These are phyloP conservation scores for Corapipo altera DNA, from an alignment of 2,113 vertebrate genomes.

Conservation along the genomic window DNA sequence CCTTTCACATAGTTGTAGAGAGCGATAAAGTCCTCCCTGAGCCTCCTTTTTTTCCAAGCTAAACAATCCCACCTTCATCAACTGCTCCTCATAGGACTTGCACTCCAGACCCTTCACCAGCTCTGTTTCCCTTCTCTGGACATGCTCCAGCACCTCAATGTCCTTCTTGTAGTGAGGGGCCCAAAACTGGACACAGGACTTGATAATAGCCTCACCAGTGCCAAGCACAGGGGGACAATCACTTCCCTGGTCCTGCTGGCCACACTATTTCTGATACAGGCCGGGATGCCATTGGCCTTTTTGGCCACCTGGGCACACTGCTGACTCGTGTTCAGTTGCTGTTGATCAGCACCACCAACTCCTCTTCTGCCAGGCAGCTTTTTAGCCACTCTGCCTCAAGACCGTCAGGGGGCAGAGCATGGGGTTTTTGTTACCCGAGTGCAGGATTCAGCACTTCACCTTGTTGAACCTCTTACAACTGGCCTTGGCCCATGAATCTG, in stretches of 20 bases:
- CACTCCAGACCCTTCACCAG: background rate
- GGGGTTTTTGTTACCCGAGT: background rate
- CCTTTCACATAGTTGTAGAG: background rate
- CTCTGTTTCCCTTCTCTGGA: background rate
- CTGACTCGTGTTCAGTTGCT: background rate
- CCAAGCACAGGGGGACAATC: background rate
- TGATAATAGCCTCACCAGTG: rapidly evolving
- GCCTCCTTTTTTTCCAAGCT: background rate
- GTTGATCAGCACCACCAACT: rapidly evolving
- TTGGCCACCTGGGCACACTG: background rate
- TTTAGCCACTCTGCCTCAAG: background rate
- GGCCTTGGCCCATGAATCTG: background rate
- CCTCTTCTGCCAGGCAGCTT: too few relatives aligned
- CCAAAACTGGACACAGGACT: background rate
- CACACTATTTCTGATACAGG: background rate
- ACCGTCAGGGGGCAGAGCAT: background rate
- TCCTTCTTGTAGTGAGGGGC: background rate
- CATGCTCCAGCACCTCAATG: rapidly evolving
- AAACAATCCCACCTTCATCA: background rate
- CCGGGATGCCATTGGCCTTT: background rate
- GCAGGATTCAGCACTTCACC: background rate
- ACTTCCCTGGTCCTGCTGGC: background rate
- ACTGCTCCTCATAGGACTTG: background rate
- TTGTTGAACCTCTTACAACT: background rate
- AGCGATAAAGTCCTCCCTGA: rapidly evolving